phyloP scores from a whole-genome alignment of 2,113 vertebrate genomes.

The Apteryx mantelli region DNA sequence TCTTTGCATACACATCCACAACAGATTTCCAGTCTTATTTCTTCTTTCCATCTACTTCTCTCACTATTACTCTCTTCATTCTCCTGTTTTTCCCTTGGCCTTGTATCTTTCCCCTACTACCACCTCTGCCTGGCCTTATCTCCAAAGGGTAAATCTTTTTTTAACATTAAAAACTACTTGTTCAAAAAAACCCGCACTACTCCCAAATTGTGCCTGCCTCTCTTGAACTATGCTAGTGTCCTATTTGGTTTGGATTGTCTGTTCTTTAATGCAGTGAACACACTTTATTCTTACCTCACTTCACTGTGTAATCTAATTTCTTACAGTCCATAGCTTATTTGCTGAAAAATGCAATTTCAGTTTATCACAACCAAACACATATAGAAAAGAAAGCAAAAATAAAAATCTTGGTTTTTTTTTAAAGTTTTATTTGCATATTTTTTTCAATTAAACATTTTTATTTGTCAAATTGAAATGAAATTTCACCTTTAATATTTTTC shows the following conservation, averaged over 20 bases:
- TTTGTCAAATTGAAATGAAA: background rate
- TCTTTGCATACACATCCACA: background rate
- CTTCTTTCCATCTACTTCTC: background rate
- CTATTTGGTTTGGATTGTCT: background rate
- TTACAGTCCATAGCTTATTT: background rate
- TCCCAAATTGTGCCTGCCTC: background rate
- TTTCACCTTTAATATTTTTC: background rate
- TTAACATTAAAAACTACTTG: background rate
- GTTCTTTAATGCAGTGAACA: background rate
- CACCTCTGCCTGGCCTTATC: background rate
- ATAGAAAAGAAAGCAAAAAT: background rate
- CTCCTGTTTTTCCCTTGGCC: background rate
- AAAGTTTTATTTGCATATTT: background rate
- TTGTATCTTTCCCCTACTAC: background rate
- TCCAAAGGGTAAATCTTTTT: background rate
- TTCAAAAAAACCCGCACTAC: background rate
- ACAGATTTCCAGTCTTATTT: background rate
- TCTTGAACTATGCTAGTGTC: background rate
- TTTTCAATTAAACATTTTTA: background rate
- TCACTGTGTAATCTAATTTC: background rate
- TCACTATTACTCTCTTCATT: background rate
- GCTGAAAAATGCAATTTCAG: background rate
- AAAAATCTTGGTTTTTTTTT: background rate
- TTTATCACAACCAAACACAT: background rate
- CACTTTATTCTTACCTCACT: background rate